These are phyloP conservation scores for Platichthys stellatus DNA, from an alignment of 2,113 vertebrate species.

Conservation along the genomic window DNA sequence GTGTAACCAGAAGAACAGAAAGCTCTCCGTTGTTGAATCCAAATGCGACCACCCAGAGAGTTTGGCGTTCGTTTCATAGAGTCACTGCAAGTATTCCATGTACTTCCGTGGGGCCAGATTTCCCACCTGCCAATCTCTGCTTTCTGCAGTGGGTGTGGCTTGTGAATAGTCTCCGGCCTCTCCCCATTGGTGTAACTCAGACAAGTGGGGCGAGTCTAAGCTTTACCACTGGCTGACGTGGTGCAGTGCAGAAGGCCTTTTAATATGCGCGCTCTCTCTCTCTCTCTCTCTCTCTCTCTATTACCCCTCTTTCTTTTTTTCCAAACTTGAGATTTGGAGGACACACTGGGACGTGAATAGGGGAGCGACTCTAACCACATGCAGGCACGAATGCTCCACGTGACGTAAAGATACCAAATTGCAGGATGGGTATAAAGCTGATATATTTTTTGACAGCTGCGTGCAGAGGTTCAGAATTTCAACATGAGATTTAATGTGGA, in stretches of 20 bases:
- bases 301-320: neutral
- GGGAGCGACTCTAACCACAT: slow-evolving; percentile 9
- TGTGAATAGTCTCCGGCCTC: slow-evolving; percentile 29
- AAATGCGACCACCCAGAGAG: slow-evolving; percentile 3
- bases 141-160: slow-evolving; percentile 73
- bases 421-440: neutral
- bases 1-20: neutral
- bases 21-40: neutral
- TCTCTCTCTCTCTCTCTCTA: slow-evolving; percentile 15
- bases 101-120: slow-evolving; percentile 44
- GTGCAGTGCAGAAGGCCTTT: slow-evolving; percentile 66
- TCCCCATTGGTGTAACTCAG: slow-evolving; percentile 48
- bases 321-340: slow-evolving; percentile 57
- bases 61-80: slow-evolving; percentile 18
- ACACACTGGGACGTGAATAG: slow-evolving; percentile 4
- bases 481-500: slow-evolving; percentile 6
- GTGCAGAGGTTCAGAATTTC: neutral
- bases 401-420: slow-evolving; percentile 1
- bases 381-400: slow-evolving; percentile 4
- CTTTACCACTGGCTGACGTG: slow-evolving; percentile 59
- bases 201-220: slow-evolving; percentile 36
- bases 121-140: slow-evolving; percentile 68
- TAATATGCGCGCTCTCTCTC: slow-evolving; percentile 22
- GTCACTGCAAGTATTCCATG: slow-evolving; percentile 19
- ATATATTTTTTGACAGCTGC: slow-evolving; percentile 2